Evolutionary conservation across 2,113 vertebrate species (phyloP).

Genomic region (Colistium nudipinnis): DNA sequence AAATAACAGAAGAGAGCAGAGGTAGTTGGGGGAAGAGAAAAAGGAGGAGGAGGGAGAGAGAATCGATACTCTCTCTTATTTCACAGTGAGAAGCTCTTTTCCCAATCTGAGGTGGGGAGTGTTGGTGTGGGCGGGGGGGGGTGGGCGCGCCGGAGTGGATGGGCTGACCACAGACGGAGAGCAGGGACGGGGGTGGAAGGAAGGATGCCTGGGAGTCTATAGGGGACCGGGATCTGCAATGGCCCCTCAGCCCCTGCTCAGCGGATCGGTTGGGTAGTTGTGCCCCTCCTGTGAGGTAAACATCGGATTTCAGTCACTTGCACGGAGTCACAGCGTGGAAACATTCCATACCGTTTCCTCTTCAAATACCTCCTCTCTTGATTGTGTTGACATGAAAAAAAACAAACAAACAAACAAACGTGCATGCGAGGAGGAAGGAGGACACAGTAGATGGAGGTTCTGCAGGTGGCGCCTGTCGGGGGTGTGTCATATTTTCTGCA

Average conservation of each 20-base stretch:
- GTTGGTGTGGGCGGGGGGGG: neutral
- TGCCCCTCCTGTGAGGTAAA: slow-evolving; percentile 50
- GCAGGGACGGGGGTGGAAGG: slow-evolving; percentile 33
- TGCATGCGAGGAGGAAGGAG: neutral
- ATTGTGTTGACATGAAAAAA: slow-evolving; percentile 4
- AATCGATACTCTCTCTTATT: slow-evolving; percentile 57
- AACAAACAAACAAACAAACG: neutral
- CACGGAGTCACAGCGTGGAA: too few relatives aligned
- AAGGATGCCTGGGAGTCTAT: slow-evolving; percentile 40
- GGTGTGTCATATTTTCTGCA: neutral
- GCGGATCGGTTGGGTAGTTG: slow-evolving; percentile 35
- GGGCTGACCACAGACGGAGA: slow-evolving; percentile 16
- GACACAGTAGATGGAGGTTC: neutral
- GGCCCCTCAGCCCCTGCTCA: slow-evolving; percentile 19
- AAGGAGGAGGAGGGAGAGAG: slow-evolving; percentile 8
- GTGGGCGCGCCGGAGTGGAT: neutral
- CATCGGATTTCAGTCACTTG: neutral
- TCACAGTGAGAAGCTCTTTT: slow-evolving; percentile 33
- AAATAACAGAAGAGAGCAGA: slow-evolving; percentile 36
- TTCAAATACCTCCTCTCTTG: neutral
- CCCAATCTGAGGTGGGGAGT: neutral
- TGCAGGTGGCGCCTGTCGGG: slow-evolving; percentile 42
- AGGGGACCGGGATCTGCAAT: slow-evolving; percentile 45
- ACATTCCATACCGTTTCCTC: neutral
- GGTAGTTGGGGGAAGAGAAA: slow-evolving; percentile 38